A percentile compares a stretch with the other conserved stretches of the same genome.
These are phyloP conservation scores for Hylaeus anthracinus DNA, from an alignment of 1,140 invertebrate species.

Conservation along the genomic window DNA sequence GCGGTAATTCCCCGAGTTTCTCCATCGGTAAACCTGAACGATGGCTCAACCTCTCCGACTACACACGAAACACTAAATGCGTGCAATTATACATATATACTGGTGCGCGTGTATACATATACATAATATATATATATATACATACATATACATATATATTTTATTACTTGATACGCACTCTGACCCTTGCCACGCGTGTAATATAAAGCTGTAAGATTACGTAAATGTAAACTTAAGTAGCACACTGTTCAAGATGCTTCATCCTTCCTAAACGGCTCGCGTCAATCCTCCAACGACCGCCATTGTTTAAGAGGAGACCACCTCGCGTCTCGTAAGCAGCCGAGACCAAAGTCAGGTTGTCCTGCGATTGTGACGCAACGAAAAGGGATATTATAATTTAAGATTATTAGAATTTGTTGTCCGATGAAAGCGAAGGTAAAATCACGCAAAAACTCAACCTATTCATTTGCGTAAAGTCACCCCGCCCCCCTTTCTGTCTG, in stretches of 20 bases:
- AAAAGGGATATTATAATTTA: too few species aligned
- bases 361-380: too few species aligned
- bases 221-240: constrained; percentile 64
- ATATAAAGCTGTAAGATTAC: constrained; percentile 58
- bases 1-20: constrained; percentile 23
- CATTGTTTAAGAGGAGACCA: neutral
- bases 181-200: constrained; percentile 70
- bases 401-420: too few species aligned
- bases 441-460: too few species aligned
- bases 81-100: constrained; percentile 53
- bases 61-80: constrained; percentile 31
- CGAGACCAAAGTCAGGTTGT: neutral
- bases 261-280: constrained; percentile 53
- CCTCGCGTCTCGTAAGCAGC: constrained; percentile 12
- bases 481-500: too few species aligned
- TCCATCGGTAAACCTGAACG: constrained; percentile 57
- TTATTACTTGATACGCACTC: constrained; percentile 71
- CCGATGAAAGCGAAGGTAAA: too few species aligned
- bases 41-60: constrained; percentile 66
- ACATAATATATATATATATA: constrained; percentile 58
- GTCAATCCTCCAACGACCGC: neutral
- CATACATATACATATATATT: constrained; percentile 69
- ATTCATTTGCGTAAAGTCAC: too few species aligned
- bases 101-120: constrained; percentile 46
- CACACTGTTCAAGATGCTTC: constrained; percentile 65